Evolutionary conservation across 30 jellyfish, hydroid and myxozoan species (phyloP), one percentile per base, ranked within the genome.

Genomic region (Chironex yamaguchii): DNA sequence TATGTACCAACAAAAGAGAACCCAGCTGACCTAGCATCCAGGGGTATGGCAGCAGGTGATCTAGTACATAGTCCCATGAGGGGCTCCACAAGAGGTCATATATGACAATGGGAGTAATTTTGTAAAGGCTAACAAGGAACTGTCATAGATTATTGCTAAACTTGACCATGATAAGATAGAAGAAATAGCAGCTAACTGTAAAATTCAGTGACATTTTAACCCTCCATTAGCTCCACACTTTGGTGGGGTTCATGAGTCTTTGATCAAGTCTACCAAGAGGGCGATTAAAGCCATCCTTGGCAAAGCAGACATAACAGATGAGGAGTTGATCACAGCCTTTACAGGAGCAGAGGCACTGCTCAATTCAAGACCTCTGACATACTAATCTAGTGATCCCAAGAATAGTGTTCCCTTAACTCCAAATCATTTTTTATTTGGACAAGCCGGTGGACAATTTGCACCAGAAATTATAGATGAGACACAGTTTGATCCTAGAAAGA

Each of bases 21-120:
- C 31, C 90, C 90, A 20, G 94, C 90, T 1, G 75, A 71, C 42
- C n/a, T n/a, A n/a, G n/a, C n/a, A n/a, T n/a, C n/a, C n/a, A n/a
- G n/a, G n/a, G n/a, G n/a, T n/a, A n/a, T n/a, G n/a, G n/a, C n/a
- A n/a, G n/a, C n/a, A n/a, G n/a, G n/a, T n/a, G n/a, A n/a, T n/a
- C n/a, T n/a, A n/a, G n/a, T n/a, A n/a, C n/a, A n/a, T n/a, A n/a
- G n/a, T n/a, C n/a, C n/a, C n/a, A n/a, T 42, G 58, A 17, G 58
- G 58, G 17, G 9, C 17, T 9, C 58, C 58, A 6, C 58, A 42
- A 17, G 58, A 42, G 17, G 58, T 42, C 17, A 17, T 42, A 9
- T 42, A 42, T 42, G 58, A 42, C 17, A 42, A 42, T 42, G 58
- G 58, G 9, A 17, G 58, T 42, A 42, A 9, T 17, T 42, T 42